Base-by-base conservation (phyloP, 2,797 vertebrate species). In the Eupleurogrammus muticus region DNA sequence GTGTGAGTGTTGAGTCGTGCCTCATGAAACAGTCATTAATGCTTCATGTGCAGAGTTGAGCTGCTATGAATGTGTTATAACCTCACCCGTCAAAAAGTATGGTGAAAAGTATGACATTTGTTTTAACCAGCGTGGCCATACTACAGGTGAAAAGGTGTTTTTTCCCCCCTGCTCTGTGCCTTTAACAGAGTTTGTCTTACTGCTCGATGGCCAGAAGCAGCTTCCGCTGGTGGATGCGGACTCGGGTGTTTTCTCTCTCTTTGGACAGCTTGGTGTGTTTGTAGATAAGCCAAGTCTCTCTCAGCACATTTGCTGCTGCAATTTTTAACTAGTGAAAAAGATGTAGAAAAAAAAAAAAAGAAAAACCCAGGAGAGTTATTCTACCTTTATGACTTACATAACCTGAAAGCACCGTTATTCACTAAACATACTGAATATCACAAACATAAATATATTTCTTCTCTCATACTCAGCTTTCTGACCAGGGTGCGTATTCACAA, bases 221-320 rank as follows among this genome's bases (percentile, higher is more conserved):
- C 93, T 98, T 98, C 56, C 97, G 89, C 86, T 97, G 96, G 90
- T 98, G 97, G 89, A 95, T 96, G 80, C 97, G 95, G 79, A 97
- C 96, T 93, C 95, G 95, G 28, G 94, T 93, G 75, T 96, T 91
- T 87, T 98, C 96, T 91, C 95, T 93, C 84, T 97, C 96, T 92
- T 96, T 96, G 42, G 95, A 95, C 87, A 98, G 92, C 88, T 97
- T 97, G 68, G 96, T 98, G 71, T 95, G 95, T 95, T 97, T 98
- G 95, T 98, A 98, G 93, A 98, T 97, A 75, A 98, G 94, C 97
- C 97, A 98, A 80, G 96, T 98, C 95, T 98, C 97, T 92, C 97
- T 96, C 95, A 98, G 94, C 93, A 98, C 97, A 89, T 98, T 98
- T 73, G 97, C 97, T 20, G 97, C 97, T 82, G 96, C 95, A 75